Conservation (phyloP, 2,888 invertebrate species). For the Leptarthrus brevirostris region DNA sequence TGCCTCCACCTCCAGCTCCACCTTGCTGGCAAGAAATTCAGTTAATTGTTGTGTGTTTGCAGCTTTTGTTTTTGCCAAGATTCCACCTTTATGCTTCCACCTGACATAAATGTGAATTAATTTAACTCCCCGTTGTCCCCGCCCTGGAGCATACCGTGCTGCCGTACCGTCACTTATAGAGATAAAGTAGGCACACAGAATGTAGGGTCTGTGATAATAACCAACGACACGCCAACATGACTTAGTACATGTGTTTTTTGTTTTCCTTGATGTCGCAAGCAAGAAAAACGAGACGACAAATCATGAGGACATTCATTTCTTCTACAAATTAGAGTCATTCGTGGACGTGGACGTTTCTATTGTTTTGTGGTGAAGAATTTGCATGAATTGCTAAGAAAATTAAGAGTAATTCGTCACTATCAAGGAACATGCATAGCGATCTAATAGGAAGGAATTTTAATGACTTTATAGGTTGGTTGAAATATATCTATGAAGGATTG, state of each 20-base stretch:
- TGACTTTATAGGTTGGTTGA: no score
- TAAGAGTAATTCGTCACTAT: slow-evolving; percentile 18
- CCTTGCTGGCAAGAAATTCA: slow-evolving; percentile 25
- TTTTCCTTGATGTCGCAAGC: background rate
- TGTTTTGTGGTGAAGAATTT: slow-evolving; percentile 38
- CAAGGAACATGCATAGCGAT: background rate
- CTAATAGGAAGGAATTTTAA: background rate
- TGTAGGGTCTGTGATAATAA: slow-evolving; percentile 25
- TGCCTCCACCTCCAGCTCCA: background rate
- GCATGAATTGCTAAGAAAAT: slow-evolving; percentile 36
- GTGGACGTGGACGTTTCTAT: slow-evolving; percentile 36
- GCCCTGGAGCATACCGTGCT: no score
- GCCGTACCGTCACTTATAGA: no score
- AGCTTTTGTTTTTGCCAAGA: slow-evolving; percentile 24
- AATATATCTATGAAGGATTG: no score
- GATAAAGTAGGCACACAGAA: background rate
- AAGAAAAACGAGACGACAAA: background rate
- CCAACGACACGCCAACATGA: slow-evolving; percentile 35
- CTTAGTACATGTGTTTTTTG: slow-evolving; percentile 44
- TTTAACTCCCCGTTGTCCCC: background rate
- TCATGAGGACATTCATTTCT: slow-evolving; percentile 18
- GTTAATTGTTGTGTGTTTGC: slow-evolving; percentile 34
- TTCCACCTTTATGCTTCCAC: slow-evolving; percentile 10
- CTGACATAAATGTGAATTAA: slow-evolving; percentile 36
- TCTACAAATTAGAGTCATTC: slow-evolving; percentile 37